phyloP scores from a whole-genome alignment of 2,113 vertebrate species.

The Chlorocebus sabaeus region DNA sequence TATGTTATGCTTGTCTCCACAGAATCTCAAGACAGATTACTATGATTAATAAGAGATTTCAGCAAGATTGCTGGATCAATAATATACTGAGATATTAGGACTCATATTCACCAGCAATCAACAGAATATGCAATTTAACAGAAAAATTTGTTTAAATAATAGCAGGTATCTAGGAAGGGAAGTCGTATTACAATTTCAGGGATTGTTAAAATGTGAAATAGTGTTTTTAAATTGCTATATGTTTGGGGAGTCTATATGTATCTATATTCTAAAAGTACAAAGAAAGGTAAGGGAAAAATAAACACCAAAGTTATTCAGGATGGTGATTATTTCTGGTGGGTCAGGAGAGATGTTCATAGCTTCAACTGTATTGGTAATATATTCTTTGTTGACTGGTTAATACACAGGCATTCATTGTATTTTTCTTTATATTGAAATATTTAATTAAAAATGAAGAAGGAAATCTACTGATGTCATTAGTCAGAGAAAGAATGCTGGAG shows the following conservation, averaged over 20 bases:
- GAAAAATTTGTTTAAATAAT: conserved; percentile 10
- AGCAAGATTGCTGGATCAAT: neutral
- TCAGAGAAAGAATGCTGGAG: neutral
- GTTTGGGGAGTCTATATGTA: neutral
- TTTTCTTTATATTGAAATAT: conserved; percentile 13
- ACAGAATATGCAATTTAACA: neutral
- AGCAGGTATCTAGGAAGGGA: neutral
- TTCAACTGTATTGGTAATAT: neutral
- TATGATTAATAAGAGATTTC: neutral
- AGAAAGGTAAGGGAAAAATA: neutral
- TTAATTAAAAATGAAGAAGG: neutral
- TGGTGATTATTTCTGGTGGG: neutral
- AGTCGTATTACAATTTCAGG: neutral
- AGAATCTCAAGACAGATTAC: neutral
- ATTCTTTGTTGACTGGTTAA: neutral
- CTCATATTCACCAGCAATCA: neutral
- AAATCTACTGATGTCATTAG: neutral
- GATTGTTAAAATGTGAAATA: neutral
- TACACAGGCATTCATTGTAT: neutral
- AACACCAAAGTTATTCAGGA: neutral
- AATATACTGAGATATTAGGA: neutral
- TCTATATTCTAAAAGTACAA: neutral
- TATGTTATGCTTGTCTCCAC: neutral
- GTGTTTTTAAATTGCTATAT: neutral
- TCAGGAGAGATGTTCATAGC: neutral